Base-by-base conservation (phyloP, 37 sponge, comb jelly and placozoan species). In the Geodia barretti region DNA sequence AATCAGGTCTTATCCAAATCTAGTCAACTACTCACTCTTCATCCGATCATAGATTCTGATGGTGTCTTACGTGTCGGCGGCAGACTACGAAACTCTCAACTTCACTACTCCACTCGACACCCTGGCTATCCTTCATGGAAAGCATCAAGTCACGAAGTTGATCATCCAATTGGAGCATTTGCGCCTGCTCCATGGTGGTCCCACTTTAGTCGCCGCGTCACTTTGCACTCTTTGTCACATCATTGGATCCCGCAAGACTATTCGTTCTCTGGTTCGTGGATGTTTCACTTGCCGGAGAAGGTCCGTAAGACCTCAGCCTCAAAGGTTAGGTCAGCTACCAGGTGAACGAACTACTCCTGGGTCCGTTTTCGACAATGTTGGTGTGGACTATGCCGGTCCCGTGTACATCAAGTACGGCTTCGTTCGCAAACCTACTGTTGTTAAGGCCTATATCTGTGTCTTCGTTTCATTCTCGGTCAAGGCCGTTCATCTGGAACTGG, bases 361-460 rank as follows among this genome's bases (percentile, higher is more conserved):
- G n/a, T 28, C 71, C 24, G 77, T 76, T 17, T 89, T 89, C 41
- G 39, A 69, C 66, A 66, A 68, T 26, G 76, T 80, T 34, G 85
- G 81, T 32, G 72, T 89, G 3, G 90, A 89, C 72, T 89, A 79
- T 68, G 90, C 90, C 26, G 73, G 85, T 5, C 78, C 78, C 34
- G 7, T 77, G 4, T n/a, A 47, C 35, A 58, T 70, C 35, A 85
- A 85, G 64, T 33, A 62, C 21, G 83, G 74, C 17, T 25, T 8
- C 72, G 66, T 62, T n/a, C 70, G 43, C 43, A 72, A 73, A 39
- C 74, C 60, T 14, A 76, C 41, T 14, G 26, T 33, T 8, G 32
- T 68, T 59, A 84, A 75, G 60, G 70, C 77, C 5, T 84, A 84
- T 54, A 24, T 84, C 2, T 64, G 77, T n/a, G 36, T 84, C 0